phyloP scores from a whole-genome alignment of 1,140 invertebrate species.

The Bombus waltoni region DNA sequence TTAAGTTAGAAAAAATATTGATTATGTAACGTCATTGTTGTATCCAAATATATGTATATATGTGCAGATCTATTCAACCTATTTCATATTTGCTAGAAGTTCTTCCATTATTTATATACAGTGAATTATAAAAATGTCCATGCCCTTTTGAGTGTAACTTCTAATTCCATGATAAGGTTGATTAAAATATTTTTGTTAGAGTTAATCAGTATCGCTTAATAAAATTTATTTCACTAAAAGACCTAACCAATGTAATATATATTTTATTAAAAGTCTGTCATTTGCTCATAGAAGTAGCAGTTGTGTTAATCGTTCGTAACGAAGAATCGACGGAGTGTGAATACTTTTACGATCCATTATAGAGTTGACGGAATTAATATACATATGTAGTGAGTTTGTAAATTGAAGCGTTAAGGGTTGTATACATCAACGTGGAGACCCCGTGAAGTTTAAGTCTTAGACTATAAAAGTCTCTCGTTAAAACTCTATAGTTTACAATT shows the following conservation, averaged over 20 bases:
- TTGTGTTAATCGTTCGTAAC: not conserved
- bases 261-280: not conserved
- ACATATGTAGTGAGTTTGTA: not conserved
- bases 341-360: not conserved
- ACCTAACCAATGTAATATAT: not conserved
- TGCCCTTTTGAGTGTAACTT: not conserved
- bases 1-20: not conserved
- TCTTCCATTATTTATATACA: not conserved
- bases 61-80: not conserved
- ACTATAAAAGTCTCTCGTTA: not conserved
- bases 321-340: not conserved
- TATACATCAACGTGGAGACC: not conserved
- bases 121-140: not conserved
- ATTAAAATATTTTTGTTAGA: not conserved
- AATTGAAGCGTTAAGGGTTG: not conserved
- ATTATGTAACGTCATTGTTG: constrained; percentile 11
- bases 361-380: not conserved
- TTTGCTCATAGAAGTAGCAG: not conserved
- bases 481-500: not conserved
- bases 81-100: not conserved
- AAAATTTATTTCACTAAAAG: not conserved
- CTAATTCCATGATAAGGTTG: not conserved
- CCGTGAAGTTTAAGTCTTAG: not conserved
- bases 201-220: not conserved
- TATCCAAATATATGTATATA: not conserved